Evolutionary conservation across 1,140 invertebrate genomes (phyloP).

Genomic region (Drosophila malerkotliana): DNA sequence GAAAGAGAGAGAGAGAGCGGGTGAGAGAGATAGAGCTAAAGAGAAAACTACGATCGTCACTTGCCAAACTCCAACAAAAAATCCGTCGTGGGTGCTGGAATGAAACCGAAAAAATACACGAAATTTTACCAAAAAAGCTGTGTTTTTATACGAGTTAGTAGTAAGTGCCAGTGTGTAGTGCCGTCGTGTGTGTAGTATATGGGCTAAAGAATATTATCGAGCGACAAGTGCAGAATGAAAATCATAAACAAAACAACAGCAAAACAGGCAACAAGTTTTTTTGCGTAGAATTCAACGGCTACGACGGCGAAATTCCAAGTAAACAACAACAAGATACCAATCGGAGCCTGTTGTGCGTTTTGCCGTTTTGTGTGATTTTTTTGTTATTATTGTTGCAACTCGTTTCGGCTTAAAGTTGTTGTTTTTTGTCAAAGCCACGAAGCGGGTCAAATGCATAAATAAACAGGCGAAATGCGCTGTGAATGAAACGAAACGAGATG

Average conservation of each 20-base stretch:
- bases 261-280: constrained; percentile 71
- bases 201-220: constrained; percentile 37
- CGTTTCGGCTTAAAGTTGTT: constrained; percentile 43
- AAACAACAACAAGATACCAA: constrained; percentile 46
- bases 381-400: constrained; percentile 51
- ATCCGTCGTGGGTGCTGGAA: constrained; percentile 63
- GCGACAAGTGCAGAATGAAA: constrained; percentile 72
- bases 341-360: background rate
- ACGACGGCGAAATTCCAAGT: constrained; percentile 59
- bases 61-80: constrained; percentile 37
- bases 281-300: constrained; percentile 64
- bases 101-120: constrained; percentile 58
- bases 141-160: constrained; percentile 9
- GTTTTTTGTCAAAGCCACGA: constrained; percentile 53
- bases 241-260: constrained; percentile 53
- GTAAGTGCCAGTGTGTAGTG: constrained; percentile 20
- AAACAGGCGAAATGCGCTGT: constrained; percentile 48
- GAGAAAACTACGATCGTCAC: constrained; percentile 30
- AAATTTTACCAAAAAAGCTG: constrained; percentile 43
- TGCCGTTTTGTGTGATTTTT: constrained; percentile 13
- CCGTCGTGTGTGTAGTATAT: constrained; percentile 26
- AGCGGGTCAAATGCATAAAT: constrained; percentile 77
- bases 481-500: constrained; percentile 54
- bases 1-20: constrained; percentile 39
- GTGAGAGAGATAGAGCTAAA: constrained; percentile 26